Percentiles rank a stretch among this genome's conserved stretches.
Evolutionary conservation across 2,888 invertebrate species (phyloP).

Genomic region (Heliconius ismenius): DNA sequence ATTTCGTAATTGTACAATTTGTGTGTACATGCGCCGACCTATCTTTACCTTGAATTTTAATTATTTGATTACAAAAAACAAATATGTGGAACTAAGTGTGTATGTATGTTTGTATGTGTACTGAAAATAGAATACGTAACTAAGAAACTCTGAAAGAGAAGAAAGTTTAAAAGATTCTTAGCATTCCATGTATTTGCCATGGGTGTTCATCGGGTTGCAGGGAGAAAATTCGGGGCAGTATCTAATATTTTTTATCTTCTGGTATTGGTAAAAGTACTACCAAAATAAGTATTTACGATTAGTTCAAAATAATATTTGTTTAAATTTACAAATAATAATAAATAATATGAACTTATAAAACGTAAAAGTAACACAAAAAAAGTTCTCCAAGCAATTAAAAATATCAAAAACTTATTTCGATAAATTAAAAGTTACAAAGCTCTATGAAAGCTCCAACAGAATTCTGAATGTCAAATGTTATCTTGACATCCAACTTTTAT

Average conservation of each 20-base stretch:
- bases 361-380: not conserved
- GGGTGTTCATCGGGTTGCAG: too few species aligned
- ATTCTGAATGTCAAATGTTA: not conserved
- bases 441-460: not conserved
- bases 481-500: slow-evolving; percentile 12
- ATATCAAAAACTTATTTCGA: not conserved
- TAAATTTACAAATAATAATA: not conserved
- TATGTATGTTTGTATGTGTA: not conserved
- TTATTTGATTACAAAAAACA: slow-evolving; percentile 52
- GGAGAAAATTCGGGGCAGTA: too few species aligned
- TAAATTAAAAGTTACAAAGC: not conserved
- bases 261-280: too few species aligned
- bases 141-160: too few species aligned
- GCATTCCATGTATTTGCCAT: too few species aligned
- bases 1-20: slow-evolving; percentile 45
- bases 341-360: not conserved
- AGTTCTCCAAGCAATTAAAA: not conserved
- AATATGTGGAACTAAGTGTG: not conserved
- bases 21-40: slow-evolving; percentile 52
- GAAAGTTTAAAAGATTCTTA: too few species aligned
- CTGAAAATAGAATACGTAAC: too few species aligned
- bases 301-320: not conserved
- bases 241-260: too few species aligned
- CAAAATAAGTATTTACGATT: too few species aligned
- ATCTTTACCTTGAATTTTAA: slow-evolving; percentile 68